These are phyloP conservation scores for Dilophus febrilis DNA, from an alignment of 2,888 invertebrate genomes.

Conservation along the genomic window DNA sequence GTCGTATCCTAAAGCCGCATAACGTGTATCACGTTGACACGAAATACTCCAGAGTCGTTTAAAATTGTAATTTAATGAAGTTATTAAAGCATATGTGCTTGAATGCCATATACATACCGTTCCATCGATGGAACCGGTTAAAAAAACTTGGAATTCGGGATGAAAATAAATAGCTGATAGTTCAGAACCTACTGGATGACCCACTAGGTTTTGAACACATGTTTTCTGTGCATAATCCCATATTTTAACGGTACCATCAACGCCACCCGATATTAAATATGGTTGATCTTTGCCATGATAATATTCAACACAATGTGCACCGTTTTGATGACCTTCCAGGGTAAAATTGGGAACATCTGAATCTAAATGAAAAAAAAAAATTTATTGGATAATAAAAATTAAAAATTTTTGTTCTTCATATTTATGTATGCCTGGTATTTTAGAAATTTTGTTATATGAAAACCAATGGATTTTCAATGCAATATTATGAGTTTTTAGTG, in stretches of 20 bases:
- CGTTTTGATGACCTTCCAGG: constrained; percentile 94
- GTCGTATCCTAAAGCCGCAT: constrained; percentile 74
- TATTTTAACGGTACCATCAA: constrained; percentile 93
- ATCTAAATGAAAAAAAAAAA: constrained; percentile 99
- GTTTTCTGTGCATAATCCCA: constrained; percentile 99
- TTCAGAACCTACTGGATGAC: constrained; percentile 94
- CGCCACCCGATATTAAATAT: constrained; percentile 95
- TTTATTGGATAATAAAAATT: no score
- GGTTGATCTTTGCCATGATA: constrained; percentile 99
- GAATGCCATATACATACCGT: constrained; percentile 98
- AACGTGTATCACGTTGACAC: constrained; percentile 83
- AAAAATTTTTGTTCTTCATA: no score
- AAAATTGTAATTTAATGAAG: constrained; percentile 92
- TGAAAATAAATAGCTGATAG: constrained; percentile 93
- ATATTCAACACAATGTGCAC: constrained; percentile 98
- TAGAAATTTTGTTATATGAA: no score
- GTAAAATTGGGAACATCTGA: constrained; percentile 97
- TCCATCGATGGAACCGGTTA: constrained; percentile 97
- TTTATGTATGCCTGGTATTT: no score
- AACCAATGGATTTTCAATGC: no score
- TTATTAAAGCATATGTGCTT: constrained; percentile 92
- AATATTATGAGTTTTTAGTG: no score
- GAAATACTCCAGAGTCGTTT: constrained; percentile 97
- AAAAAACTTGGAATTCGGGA: constrained; percentile 89
- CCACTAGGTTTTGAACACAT: constrained; percentile 94